A percentile compares a stretch with the other conserved stretches of the same genome.
Evolutionary conservation across 2,797 vertebrate genomes (phyloP).

Genomic region (Helostoma temminkii): DNA sequence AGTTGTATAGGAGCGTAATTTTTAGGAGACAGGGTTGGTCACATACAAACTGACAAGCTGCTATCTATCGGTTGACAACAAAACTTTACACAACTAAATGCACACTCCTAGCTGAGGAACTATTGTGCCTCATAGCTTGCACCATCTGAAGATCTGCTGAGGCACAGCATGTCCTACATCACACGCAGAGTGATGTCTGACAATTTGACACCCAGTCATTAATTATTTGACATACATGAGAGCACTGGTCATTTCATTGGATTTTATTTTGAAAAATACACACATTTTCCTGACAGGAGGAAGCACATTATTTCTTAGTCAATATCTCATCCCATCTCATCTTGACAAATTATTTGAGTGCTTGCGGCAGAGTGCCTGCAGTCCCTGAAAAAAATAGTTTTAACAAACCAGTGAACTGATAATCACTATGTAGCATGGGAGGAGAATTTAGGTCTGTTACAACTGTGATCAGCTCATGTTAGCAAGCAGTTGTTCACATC

Average conservation of each 20-base stretch:
- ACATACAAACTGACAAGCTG: conserved; percentile 23
- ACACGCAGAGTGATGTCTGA: background rate
- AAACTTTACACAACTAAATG: background rate
- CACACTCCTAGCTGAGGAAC: conserved; percentile 4
- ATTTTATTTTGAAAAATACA: no score
- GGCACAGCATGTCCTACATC: background rate
- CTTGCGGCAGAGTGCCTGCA: background rate
- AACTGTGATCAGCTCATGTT: conserved; percentile 29
- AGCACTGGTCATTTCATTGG: no score
- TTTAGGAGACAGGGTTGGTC: no score
- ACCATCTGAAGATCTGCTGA: conserved; percentile 9
- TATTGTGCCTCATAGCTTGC: conserved; percentile 12
- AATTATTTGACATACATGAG: no score
- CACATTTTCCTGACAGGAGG: no score
- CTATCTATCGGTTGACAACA: conserved; percentile 15
- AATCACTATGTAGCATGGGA: conserved; percentile 13
- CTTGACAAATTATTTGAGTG: no score
- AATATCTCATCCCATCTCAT: no score
- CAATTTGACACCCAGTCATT: background rate
- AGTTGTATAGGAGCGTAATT: no score
- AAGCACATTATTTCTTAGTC: no score
- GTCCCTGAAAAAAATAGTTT: conserved; percentile 33
- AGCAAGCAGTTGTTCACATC: conserved; percentile 39
- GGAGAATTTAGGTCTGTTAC: conserved; percentile 39
- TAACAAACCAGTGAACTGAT: conserved; percentile 7